Evolutionary conservation across 2,888 invertebrate genomes (phyloP).

Genomic region (Ctena decussata): DNA sequence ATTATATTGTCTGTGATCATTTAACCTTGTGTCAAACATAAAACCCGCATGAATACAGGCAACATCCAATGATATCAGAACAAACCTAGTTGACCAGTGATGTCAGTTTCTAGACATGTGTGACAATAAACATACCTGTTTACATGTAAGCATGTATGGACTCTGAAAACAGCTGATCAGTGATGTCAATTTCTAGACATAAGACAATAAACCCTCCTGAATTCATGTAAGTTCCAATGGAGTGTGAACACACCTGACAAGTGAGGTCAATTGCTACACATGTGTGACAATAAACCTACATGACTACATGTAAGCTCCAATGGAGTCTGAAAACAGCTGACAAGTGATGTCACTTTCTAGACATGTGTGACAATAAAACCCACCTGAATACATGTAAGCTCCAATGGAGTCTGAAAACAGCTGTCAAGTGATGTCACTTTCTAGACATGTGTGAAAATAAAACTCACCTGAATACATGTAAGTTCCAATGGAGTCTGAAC

Average conservation of each 20-base stretch:
- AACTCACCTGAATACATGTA: slow-evolving; percentile 90
- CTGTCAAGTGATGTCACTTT: slow-evolving; percentile 98
- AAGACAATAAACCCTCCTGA: no score
- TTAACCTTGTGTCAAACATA: no score
- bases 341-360: slow-evolving; percentile 98
- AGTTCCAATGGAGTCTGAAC: slow-evolving; percentile 96
- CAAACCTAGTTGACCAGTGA: no score
- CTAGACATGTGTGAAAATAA: slow-evolving; percentile 96
- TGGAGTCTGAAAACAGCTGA: slow-evolving; percentile 97
- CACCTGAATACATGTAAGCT: slow-evolving; percentile 90
- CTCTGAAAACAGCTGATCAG: no score
- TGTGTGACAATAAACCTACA: slow-evolving; percentile 92
- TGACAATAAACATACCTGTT: no score
- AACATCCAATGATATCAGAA: no score
- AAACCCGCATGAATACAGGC: no score
- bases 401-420: slow-evolving; percentile 98
- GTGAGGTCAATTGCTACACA: slow-evolving; percentile 98
- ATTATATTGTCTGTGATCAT: no score
- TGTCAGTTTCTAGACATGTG: no score
- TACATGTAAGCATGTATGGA: no score
- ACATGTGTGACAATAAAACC: slow-evolving; percentile 94
- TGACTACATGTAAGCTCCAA: slow-evolving; percentile 92
- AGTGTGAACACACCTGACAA: slow-evolving; percentile 97
- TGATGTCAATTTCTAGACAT: no score
- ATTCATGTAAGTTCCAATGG: slow-evolving; percentile 93